Evolutionary conservation across 2,888 invertebrate genomes (phyloP), one percentile per base, ranked within the genome.

Genomic region (Dynastes maya): DNA sequence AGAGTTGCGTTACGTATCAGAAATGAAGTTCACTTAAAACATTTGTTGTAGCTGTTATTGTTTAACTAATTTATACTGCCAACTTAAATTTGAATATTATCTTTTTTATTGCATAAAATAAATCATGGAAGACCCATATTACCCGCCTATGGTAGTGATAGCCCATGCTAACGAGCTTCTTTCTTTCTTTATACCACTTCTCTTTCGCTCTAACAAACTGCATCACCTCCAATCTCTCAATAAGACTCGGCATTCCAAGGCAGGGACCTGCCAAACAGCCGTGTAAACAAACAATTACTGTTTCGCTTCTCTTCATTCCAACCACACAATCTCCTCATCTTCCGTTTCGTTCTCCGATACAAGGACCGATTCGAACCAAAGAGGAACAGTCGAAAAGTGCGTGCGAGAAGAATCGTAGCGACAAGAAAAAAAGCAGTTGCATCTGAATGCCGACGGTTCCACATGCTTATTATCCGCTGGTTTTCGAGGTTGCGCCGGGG

Each of bases 211-310:
- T 83, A 81, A 81, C 83, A 79, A 49, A 53, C 58, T 29, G 84
- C 82, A 86, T 87, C 86, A 87, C 87, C 87, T 87, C 85, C 83
- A 83, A 87, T 88, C 88, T 88, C 88, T 86, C 84, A 81, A 83
- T 83, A 80, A 80, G 79, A 81, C 79, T 80, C 79, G 83, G 81
- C 83, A 84, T 83, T 84, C 84, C 83, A 81, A 70, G 76, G 80
- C 82, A 82, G 81, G 67, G 83, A 83, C 83, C 84, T 83, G 84
- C 84, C 83, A 83, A 84, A 84, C 84, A 80, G 80, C 80, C 83
- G 84, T 85, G 86, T 86, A 86, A 86, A 86, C 86, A 86, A 85
- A 86, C 85, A 84, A 86, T 86, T 86, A 85, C 83, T 77, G 79
- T 70, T 65, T 71, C 64, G 40, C 68, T 71, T 77, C 58, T 67